Evolutionary conservation across 2,888 invertebrate genomes (phyloP), one percentile per base, ranked within the genome.

Genomic region (Synanthedon vespiformis): DNA sequence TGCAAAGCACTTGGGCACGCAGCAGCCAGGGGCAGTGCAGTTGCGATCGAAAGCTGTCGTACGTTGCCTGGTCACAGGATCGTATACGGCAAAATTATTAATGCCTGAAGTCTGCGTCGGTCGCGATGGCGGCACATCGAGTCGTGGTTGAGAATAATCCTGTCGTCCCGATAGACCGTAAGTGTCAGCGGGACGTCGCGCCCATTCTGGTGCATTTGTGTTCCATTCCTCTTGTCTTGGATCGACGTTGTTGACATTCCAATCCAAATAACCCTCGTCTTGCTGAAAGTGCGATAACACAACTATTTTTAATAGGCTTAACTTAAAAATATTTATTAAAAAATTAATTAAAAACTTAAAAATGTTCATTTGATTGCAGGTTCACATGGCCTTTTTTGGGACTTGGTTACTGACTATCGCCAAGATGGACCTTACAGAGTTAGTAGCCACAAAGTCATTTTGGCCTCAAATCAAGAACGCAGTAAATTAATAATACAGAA

Each of bases 1-100:
- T 1, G 96, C 95, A 60, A 94, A 93, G 77, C 96, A 96, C 88
- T 95, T 95, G 0, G 95, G 95, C 47, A 91, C 90, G 68, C 95
- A 95, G 64, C 92, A 91, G 54, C 90, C 92, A 0, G 90, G 88
- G 11, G 89, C 91, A 1, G 89, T 90, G 63, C 92, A 93, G 65
- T 92, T 92, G 49, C 88, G 88, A n/a, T 83, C 81, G 16, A 71
- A 59, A 34, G 70, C 67, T n/a, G 75, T 69, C 1, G 78, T 72
- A 55, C 64, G 89, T 80, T 63, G 87, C 69, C 66, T 72, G 2
- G 85, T 85, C 12, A 68, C 63, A 6, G 81, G 83, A 55, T 87
- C 82, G 57, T 80, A 84, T 0, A 77, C 66, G 14, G 77, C 76
- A 57, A 70, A 82, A 61, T 77, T 79, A 22, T 58, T 60, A 6